These are phyloP conservation scores for Aegypius monachus DNA, from an alignment of 2,113 vertebrate genomes.

Conservation along the genomic window DNA sequence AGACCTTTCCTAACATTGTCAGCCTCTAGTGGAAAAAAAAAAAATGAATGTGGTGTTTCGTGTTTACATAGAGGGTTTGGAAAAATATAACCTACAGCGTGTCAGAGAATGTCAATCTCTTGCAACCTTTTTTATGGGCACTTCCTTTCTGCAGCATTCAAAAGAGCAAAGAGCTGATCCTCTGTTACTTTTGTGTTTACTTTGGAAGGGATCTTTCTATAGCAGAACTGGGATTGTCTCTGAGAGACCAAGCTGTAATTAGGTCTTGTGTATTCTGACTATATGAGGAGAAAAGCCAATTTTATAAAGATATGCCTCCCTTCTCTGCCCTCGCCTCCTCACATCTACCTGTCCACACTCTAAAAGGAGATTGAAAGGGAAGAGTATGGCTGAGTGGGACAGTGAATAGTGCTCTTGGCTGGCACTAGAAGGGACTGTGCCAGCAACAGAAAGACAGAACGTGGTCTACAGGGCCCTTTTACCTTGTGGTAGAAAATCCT, in stretches of 20 bases:
- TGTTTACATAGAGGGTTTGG: background rate
- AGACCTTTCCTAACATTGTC: background rate
- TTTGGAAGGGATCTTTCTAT: background rate
- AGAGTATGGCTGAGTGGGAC: background rate
- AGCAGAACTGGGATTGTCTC: background rate
- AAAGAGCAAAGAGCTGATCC: background rate
- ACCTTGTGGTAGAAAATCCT: background rate
- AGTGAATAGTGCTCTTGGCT: background rate
- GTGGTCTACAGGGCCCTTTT: background rate
- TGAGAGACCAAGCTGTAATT: background rate
- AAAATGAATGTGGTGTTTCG: background rate
- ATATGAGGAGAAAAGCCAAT: background rate
- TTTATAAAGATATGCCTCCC: background rate
- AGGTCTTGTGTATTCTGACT: background rate
- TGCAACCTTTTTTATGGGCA: background rate
- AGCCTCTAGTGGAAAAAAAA: background rate
- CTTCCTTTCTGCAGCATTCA: background rate
- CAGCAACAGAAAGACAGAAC: background rate
- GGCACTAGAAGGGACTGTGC: background rate
- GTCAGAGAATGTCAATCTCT: background rate
- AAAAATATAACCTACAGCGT: background rate
- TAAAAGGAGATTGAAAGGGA: background rate
- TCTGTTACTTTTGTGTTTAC: background rate
- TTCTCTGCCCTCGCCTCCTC: background rate
- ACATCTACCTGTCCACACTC: background rate